A percentile compares a stretch with the other conserved stretches of the same genome.
phyloP scores from a whole-genome alignment of 2,113 vertebrate genomes.

The Chamaea fasciata region DNA sequence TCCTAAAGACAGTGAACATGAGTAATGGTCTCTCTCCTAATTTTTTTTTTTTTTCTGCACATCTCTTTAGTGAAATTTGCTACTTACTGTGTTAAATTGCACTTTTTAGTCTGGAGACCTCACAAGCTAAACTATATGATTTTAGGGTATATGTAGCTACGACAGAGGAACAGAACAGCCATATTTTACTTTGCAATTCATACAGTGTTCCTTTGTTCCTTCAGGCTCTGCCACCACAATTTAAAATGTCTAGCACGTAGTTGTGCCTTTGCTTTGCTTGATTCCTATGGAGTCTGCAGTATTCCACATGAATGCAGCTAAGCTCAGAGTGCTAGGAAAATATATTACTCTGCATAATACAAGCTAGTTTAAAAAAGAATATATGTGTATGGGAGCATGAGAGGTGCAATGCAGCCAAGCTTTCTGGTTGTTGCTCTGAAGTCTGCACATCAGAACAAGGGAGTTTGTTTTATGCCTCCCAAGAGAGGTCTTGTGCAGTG shows the following conservation, averaged over 20 bases:
- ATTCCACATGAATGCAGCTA: background rate
- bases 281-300: background rate
- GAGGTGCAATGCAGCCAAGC: background rate
- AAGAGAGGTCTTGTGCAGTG: background rate
- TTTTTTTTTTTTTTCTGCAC: background rate
- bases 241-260: background rate
- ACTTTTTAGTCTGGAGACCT: background rate
- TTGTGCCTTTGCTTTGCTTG: background rate
- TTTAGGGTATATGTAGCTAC: background rate
- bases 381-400: background rate
- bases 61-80: background rate
- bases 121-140: background rate
- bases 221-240: background rate
- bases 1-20: rapidly evolving
- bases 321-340: background rate
- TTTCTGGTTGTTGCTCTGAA: background rate
- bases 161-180: background rate
- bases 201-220: background rate
- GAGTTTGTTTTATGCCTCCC: constrained; percentile 10
- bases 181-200: background rate
- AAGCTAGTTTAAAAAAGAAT: background rate
- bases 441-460: background rate
- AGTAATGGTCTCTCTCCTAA: background rate
- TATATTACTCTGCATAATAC: background rate
- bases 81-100: background rate